These are phyloP conservation scores for Drosophila novamexicana DNA, from an alignment of 1,140 invertebrate species.

Conservation along the genomic window DNA sequence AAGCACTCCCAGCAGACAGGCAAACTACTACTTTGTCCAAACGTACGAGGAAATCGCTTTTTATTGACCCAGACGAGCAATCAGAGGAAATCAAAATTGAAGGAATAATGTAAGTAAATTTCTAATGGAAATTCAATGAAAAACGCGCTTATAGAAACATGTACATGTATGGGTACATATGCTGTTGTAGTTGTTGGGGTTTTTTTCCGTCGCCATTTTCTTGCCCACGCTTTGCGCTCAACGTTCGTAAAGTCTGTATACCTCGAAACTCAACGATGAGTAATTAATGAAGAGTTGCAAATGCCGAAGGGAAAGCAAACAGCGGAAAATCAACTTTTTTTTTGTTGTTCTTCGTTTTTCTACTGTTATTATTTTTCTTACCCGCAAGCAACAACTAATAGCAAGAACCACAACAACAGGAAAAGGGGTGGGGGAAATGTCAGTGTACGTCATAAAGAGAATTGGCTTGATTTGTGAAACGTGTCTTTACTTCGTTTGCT, in stretches of 20 bases:
- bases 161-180: slow-evolving; percentile 1
- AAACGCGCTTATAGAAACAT: slow-evolving; percentile 29
- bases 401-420: slow-evolving; percentile 38
- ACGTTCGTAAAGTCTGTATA: slow-evolving; percentile 64
- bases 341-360: not conserved
- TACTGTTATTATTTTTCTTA: slow-evolving; percentile 19
- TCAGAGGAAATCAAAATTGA: slow-evolving; percentile 71
- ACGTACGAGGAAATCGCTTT: slow-evolving; percentile 60
- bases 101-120: slow-evolving; percentile 71
- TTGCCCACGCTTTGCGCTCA: slow-evolving; percentile 48
- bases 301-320: slow-evolving; percentile 14
- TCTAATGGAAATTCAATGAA: not conserved
- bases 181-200: slow-evolving; percentile 23
- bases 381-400: slow-evolving; percentile 46
- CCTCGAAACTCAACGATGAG: slow-evolving; percentile 64
- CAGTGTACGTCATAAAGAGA: slow-evolving; percentile 76
- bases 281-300: slow-evolving; percentile 63
- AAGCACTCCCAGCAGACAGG: slow-evolving; percentile 50
- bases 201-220: slow-evolving; percentile 76
- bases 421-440: slow-evolving; percentile 35
- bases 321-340: not conserved
- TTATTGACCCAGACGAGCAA: slow-evolving; percentile 62
- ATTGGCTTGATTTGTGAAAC: slow-evolving; percentile 83
- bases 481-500: slow-evolving; percentile 82
- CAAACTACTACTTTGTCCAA: slow-evolving; percentile 47